Evolutionary conservation across 2,113 vertebrate genomes (phyloP).

Genomic region (Potamarius usumacintae): DNA sequence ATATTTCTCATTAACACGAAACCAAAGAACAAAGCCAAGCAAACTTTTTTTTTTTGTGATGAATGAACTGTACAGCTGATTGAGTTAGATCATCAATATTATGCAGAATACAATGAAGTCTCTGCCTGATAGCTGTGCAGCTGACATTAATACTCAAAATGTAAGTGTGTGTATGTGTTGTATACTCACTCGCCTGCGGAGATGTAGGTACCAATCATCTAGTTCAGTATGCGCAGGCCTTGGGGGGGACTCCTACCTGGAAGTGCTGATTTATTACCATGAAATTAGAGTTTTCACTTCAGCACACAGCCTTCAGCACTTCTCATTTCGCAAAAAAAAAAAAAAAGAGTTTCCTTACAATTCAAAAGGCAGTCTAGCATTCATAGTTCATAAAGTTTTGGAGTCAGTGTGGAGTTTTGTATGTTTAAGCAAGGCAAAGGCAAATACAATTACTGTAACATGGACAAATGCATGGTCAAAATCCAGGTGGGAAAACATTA

Average conservation of each 20-base stretch:
- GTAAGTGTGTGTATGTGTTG: slow-evolving; percentile 6
- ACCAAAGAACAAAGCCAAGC: not conserved
- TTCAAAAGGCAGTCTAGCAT: too few relatives aligned
- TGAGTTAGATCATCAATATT: not conserved
- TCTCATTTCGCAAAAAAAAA: slow-evolving; percentile 3
- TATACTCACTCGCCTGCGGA: not conserved
- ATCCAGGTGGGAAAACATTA: not conserved
- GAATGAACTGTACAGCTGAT: not conserved
- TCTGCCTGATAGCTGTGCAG: not conserved
- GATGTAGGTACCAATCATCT: slow-evolving; percentile 48
- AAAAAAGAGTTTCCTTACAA: not conserved
- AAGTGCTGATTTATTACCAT: slow-evolving; percentile 58
- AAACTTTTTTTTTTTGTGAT: not conserved
- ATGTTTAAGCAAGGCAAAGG: not conserved
- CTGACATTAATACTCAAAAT: not conserved
- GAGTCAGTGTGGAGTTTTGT: not conserved
- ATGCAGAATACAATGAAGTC: not conserved
- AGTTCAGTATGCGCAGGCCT: slow-evolving; percentile 46
- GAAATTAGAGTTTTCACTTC: slow-evolving; percentile 53
- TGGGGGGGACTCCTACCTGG: slow-evolving; percentile 22
- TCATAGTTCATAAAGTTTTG: not conserved
- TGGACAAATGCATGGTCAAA: not conserved
- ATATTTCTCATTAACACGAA: slow-evolving; percentile 27
- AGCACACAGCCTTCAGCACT: slow-evolving; percentile 21
- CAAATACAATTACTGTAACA: not conserved